Evolutionary conservation across 1,140 invertebrate species (phyloP), one percentile per base, ranked within the genome.

Genomic region (Penaeus indicus): DNA sequence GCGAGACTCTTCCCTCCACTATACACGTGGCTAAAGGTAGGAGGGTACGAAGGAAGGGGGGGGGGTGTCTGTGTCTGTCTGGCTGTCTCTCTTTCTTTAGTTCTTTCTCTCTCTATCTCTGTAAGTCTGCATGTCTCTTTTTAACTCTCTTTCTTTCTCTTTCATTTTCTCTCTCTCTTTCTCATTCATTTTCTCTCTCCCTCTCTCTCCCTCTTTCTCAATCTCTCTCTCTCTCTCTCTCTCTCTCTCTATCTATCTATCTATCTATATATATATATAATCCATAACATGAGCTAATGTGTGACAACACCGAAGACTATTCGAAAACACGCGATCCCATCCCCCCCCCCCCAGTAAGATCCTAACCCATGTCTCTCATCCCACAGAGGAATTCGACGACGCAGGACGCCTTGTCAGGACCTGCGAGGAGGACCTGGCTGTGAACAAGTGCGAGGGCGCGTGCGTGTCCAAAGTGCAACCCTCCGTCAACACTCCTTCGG

Each of bases 381-480:
- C 93, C 94, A 67, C 92, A 97, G 97, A 98, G 93, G 97, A 98
- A 92, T 97, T 96, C 91, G 96, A 97, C 91, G 96, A 97, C 89
- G 93, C 95, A 92, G 97, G 96, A 38, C 93, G 95, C 88, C 93
- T 98, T 91, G 94, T 95, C 91, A 94, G 97, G 92, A 97, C 96
- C 11, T 98, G 97, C 92, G 97, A 96, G 92, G 97, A 96, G 21
- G 97, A 97, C 92, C 94, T 98, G 25, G 91, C 91, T 11, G 92
- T 93, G 10, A 97, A 96, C 91, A 98, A 97, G 93, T 97, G 97
- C 92, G 97, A 98, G 93, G 97, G 97, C 54, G 95, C 96, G 89
- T 98, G 97, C 92, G 96, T 94, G 90, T 98, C 97, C 88, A 97
- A 97, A 94, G 96, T 98, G 47, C 96, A 97, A 92, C 97, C 97